Base-by-base conservation (phyloP, 2,888 invertebrate genomes). In the Ophonus ardosiacus region DNA sequence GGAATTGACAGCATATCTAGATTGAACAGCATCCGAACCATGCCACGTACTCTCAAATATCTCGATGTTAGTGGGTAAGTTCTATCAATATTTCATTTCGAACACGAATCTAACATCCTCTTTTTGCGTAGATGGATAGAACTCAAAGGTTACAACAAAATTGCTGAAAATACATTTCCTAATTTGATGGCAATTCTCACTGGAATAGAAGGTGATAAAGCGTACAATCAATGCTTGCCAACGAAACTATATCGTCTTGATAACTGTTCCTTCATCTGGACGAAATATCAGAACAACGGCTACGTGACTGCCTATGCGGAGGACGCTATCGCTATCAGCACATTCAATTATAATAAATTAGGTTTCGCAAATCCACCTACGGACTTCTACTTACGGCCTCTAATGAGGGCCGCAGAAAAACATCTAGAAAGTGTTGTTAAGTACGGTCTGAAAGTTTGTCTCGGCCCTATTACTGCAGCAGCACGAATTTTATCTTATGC, bases 151-250 rank as follows among this genome's bases (percentile, higher is more conserved):
- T 91, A 91, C 85, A 93, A 93, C 87, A 93, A 97, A 94, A 94
- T 96, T 86, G 97, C 95, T 7, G 98, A 98, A 89, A 98, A 98
- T 88, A 98, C 98, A 0, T 97, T 96, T 89, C 97, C 98, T 0
- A 98, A 98, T 91, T 91, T 98, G 78, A 95, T 97, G 93, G 97
- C 97, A 0, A 93, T 96, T 65, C 92, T 96, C 13, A 95, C 96
- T 0, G 98, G 98, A 0, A 92, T 93, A 86, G 93, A 92, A 71
- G 74, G 85, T 43, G 87, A 89, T 0, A 88, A 92, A 15, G 91
- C 94, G 13, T 92, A 93, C 74, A 88, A 90, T 0, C 89, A 92
- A 71, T 93, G 93, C 87, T 90, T 92, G 38, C 93, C 93, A 13
- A 93, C 86, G 87, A 89, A 89, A 24, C 88, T 91, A 79, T 93